Base-by-base conservation (phyloP, 2,888 invertebrate genomes). In the Panorpa germanica region DNA sequence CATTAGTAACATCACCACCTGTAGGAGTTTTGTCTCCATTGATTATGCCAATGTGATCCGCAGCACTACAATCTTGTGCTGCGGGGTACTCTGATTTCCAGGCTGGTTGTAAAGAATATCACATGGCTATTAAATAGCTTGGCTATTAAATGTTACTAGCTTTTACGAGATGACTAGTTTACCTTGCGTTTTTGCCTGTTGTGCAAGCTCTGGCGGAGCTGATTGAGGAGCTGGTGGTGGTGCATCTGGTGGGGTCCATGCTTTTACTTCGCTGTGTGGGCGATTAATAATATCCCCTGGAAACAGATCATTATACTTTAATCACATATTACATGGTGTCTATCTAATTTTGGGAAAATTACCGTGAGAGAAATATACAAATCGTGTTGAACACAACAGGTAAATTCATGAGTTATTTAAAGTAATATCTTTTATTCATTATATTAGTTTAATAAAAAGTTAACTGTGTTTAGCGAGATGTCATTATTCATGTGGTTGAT, bases 201-300 rank as follows among this genome's bases (percentile, higher is more conserved):
- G 65, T 40, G 62, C 59, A 43, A 70, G 54, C 48, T 70, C 65
- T 36, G 71, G 70, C 31, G 71, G 70, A 39, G 71, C 70, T 35
- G 71, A 71, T 48, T 69, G 69, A 35, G 70, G 69, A 37, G 69
- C 65, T 40, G 68, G 67, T 32, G 65, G 65, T 39, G 66, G 60
- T 40, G 63, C 59, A 44, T 64, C 64, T 39, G 69, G 63, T 25
- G 70, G 68, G 37, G 66, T 69, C 59, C 71, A 71, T 38, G 72
- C 74, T 58, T 80, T 81, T 49, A 80, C 74, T 64, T 83, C 83
- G 61, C 82, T 82, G 61, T 80, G 81, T 52, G 82, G 81, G 59
- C 82, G 71, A 56, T 75, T 77, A 53, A 73, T 66, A 53, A 67
- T 66, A 53, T 81, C 81, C 57, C 76, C 74, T 78, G 54, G 50